These are phyloP conservation scores for Peromyscus maniculatus DNA, from an alignment of 2,113 vertebrate species.

Conservation along the genomic window DNA sequence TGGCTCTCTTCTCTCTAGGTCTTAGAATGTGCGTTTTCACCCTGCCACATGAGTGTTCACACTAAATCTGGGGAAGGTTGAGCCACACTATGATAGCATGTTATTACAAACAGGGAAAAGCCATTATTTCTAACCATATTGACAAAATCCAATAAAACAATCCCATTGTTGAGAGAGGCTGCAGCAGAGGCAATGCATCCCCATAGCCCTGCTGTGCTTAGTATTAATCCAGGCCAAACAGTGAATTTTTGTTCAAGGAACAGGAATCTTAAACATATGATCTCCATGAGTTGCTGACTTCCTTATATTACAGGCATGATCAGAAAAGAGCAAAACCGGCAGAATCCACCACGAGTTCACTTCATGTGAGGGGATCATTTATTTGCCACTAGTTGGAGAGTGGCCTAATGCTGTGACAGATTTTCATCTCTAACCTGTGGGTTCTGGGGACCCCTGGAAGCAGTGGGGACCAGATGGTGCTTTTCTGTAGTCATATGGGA, in stretches of 20 bases:
- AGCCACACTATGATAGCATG: neutral
- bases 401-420: constrained; percentile 63
- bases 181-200: neutral
- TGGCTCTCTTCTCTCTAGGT: neutral
- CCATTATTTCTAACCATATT: neutral
- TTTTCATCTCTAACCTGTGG: constrained; percentile 69
- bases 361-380: neutral
- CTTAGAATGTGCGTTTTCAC: neutral
- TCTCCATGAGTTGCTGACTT: neutral
- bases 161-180: no score
- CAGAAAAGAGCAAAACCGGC: neutral
- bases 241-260: neutral
- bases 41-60: neutral
- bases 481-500: constrained; percentile 64
- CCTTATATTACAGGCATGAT: neutral
- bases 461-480: constrained; percentile 66
- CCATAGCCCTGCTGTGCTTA: neutral
- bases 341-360: neutral
- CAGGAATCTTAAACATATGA: neutral
- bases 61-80: neutral
- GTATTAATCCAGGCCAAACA: neutral
- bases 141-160: neutral
- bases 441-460: constrained; percentile 27
- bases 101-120: neutral
- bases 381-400: constrained; percentile 53